Conservation (phyloP, 1,140 invertebrate species). For the Dendroctonus valens region DNA sequence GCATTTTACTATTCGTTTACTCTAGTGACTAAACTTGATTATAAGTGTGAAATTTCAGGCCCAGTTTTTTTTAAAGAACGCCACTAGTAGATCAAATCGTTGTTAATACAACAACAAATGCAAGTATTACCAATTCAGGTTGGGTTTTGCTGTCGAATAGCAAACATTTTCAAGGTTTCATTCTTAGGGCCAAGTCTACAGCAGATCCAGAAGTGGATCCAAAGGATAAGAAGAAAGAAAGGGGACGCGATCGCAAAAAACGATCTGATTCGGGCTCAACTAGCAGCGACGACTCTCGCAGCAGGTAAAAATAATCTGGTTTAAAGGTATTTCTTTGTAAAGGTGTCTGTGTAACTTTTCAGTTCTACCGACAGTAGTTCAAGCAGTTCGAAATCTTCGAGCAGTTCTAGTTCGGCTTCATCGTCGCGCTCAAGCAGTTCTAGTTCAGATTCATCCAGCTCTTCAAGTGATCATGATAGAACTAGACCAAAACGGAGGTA, state of each 20-base stretch:
- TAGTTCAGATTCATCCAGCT: slow-evolving; percentile 58
- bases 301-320: slow-evolving; percentile 58
- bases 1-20: no score
- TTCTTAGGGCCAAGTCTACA: slow-evolving; percentile 44
- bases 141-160: not conserved
- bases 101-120: no score
- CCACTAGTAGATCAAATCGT: not conserved
- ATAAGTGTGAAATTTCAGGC: no score
- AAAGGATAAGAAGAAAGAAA: slow-evolving; percentile 69
- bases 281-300: slow-evolving; percentile 71
- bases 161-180: not conserved
- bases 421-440: slow-evolving; percentile 73
- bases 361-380: slow-evolving; percentile 77
- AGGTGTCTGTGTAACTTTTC: slow-evolving; percentile 31
- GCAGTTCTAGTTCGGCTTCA: slow-evolving; percentile 68
- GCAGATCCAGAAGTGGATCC: slow-evolving; percentile 52
- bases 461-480: slow-evolving; percentile 59
- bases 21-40: no score
- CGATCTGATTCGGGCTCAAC: slow-evolving; percentile 70
- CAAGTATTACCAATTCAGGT: no score
- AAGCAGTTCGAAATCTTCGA: slow-evolving; percentile 59
- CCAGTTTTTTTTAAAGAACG: not conserved
- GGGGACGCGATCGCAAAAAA: slow-evolving; percentile 61
- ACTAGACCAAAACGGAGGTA: slow-evolving; percentile 62
- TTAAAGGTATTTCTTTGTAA: not conserved